These are phyloP conservation scores for Brachypteracias leptosomus DNA, from an alignment of 2,113 vertebrate species.

Conservation along the genomic window DNA sequence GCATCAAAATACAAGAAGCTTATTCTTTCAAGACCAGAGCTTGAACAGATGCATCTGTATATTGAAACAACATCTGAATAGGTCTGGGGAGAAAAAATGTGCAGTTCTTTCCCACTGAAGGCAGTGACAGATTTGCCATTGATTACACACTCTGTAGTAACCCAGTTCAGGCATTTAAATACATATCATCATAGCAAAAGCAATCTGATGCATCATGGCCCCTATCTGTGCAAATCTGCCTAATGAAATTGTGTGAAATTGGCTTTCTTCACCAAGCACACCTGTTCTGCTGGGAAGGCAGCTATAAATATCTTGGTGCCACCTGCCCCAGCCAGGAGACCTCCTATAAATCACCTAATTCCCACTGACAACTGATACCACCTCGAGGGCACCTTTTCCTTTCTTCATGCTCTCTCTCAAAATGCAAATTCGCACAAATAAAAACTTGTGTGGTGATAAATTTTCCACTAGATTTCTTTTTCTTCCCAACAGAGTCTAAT, in stretches of 20 bases:
- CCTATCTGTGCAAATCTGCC: constrained; percentile 4
- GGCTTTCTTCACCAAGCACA: constrained; percentile 53
- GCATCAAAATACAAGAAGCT: neutral
- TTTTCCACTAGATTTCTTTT: neutral
- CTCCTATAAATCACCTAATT: constrained; percentile 48
- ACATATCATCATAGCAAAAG: neutral
- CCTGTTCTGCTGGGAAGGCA: constrained; percentile 39
- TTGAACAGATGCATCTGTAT: neutral
- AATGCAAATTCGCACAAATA: neutral
- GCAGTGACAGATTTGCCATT: neutral
- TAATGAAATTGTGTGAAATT: constrained; percentile 53
- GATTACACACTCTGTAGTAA: neutral
- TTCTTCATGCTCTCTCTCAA: neutral
- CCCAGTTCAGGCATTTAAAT: neutral
- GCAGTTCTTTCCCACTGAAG: neutral
- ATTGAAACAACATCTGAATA: neutral
- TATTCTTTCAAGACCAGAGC: neutral
- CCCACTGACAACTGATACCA: neutral
- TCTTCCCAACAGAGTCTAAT: neutral
- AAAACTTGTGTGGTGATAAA: neutral
- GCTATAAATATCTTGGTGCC: constrained; percentile 56
- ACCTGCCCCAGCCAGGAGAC: constrained; percentile 38
- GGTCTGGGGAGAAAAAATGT: neutral
- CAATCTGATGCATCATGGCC: constrained; percentile 4
- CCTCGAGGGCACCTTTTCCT: neutral